Percentiles rank a stretch among this genome's conserved stretches.
Evolutionary conservation across 2,113 vertebrate species (phyloP).

Genomic region (Andinoacara biseriatus): DNA sequence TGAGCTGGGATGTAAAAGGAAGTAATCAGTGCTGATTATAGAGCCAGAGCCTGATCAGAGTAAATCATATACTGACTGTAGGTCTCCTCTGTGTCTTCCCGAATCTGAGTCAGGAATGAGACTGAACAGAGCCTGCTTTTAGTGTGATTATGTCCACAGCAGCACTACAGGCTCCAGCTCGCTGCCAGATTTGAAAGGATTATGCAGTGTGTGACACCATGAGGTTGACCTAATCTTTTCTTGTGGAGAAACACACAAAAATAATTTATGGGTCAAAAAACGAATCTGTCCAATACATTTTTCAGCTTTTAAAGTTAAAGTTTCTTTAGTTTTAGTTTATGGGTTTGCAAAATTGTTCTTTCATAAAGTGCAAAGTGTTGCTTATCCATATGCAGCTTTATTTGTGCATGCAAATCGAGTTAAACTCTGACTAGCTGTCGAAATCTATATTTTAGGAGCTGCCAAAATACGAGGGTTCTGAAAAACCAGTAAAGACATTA

Average conservation of each 20-base stretch:
- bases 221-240: constrained; percentile 41
- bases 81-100: constrained; percentile 37
- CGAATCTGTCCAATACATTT: constrained; percentile 9
- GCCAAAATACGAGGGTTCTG: background rate
- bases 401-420: background rate
- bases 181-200: constrained; percentile 58
- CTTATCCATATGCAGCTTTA: background rate
- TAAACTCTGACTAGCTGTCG: background rate
- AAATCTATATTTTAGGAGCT: constrained; percentile 8
- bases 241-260: constrained; percentile 8
- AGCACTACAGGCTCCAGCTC: constrained; percentile 29
- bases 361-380: constrained; percentile 13
- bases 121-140: constrained; percentile 44
- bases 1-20: constrained; percentile 59
- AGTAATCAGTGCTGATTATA: constrained; percentile 76
- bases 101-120: constrained; percentile 27
- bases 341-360: constrained; percentile 40
- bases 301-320: constrained; percentile 13
- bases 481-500: background rate
- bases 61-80: constrained; percentile 52
- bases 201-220: constrained; percentile 37
- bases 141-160: constrained; percentile 52
- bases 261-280: constrained; percentile 30
- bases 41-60: constrained; percentile 63
- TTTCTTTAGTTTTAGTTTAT: constrained; percentile 27